Evolutionary conservation across 2,113 vertebrate genomes (phyloP).

Genomic region (Crocuta crocuta): DNA sequence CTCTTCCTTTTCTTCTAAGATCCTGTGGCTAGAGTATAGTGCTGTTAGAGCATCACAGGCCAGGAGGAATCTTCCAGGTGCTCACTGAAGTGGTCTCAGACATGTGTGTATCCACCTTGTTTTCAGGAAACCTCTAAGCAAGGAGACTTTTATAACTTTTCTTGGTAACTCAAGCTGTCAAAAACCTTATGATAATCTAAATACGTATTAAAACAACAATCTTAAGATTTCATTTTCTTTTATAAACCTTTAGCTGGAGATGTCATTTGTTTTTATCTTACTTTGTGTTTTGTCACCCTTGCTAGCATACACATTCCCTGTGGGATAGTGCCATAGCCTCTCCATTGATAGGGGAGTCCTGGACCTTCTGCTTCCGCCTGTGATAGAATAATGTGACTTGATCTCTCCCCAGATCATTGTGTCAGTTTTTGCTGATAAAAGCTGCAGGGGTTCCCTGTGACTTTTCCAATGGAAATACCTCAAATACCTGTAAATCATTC

Average conservation of each 20-base stretch:
- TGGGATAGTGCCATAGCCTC: neutral
- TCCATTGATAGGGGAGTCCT: neutral
- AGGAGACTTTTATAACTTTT: neutral
- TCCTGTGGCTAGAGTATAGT: neutral
- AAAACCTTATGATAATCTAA: neutral
- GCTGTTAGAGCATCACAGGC: neutral
- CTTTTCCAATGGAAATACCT: conserved; percentile 46
- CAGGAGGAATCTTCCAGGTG: neutral
- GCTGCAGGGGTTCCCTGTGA: neutral
- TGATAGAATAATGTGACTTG: neutral
- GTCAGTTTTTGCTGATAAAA: conserved; percentile 38
- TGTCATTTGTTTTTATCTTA: neutral
- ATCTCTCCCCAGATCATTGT: neutral
- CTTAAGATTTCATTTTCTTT: conserved; percentile 12
- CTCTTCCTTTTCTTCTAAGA: conserved; percentile 4
- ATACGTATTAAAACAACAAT: neutral
- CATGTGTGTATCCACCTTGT: neutral
- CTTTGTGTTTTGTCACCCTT: neutral
- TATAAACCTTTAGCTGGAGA: neutral
- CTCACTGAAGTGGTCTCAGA: neutral
- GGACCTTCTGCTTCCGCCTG: neutral
- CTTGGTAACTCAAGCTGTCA: neutral
- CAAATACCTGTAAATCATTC: neutral
- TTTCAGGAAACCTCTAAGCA: conserved; percentile 11
- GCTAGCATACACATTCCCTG: neutral